phyloP scores from a whole-genome alignment of 1,140 invertebrate genomes.

The Meloidogyne hapla region DNA sequence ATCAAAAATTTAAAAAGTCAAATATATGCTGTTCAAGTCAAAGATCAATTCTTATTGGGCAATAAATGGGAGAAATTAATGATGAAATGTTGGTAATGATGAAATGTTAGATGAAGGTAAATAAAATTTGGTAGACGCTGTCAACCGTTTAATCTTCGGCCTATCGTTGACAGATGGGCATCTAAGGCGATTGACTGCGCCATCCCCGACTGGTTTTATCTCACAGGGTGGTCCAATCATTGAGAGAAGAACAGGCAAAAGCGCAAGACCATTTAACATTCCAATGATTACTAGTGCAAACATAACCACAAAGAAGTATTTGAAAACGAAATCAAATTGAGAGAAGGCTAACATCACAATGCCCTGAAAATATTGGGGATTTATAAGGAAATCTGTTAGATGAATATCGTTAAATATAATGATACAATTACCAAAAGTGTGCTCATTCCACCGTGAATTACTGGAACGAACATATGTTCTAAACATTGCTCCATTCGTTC shows the following conservation, averaged over 20 bases:
- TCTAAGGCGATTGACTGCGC: no score
- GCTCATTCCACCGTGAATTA: conserved; percentile 82
- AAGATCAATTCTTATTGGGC: no score
- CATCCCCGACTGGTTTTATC: conserved; percentile 65
- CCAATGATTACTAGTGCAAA: conserved; percentile 80
- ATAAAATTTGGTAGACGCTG: no score
- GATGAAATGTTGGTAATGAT: no score
- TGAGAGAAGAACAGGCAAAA: conserved; percentile 86
- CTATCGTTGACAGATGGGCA: no score
- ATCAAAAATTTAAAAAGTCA: no score
- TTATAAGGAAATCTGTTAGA: no score
- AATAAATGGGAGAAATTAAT: no score
- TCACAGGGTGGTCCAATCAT: conserved; percentile 85
- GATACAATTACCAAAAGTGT: conserved; percentile 70
- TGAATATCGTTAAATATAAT: no score
- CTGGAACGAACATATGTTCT: conserved; percentile 74
- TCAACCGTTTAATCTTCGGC: no score
- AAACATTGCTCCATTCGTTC: conserved; percentile 76
- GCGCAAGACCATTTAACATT: conserved; percentile 78
- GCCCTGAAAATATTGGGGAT: conserved; percentile 67
- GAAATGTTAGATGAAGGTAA: no score
- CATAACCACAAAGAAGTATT: conserved; percentile 84
- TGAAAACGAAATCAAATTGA: conserved; percentile 91
- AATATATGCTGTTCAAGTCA: no score
- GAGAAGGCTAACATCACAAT: conserved; percentile 84